Percentiles rank a stretch among this genome's conserved stretches.
Evolutionary conservation across 2,888 invertebrate species (phyloP).

Genomic region (Lepidocyrtinus sp.): DNA sequence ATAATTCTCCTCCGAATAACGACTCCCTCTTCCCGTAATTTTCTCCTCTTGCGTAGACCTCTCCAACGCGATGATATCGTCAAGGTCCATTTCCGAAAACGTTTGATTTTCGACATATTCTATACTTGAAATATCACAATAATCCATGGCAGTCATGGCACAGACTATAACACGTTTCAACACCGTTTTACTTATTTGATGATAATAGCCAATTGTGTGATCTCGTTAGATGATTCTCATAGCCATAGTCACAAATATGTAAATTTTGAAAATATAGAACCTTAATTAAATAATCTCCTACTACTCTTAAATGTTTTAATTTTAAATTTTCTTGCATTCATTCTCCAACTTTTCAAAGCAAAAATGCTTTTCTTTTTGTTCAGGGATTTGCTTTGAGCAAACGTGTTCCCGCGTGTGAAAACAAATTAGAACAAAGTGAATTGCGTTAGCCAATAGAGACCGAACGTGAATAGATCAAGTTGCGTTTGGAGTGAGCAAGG

Average conservation of each 20-base stretch:
- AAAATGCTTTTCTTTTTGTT: not conserved
- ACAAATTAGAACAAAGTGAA: not conserved
- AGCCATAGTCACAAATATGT: not conserved
- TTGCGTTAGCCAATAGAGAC: not conserved
- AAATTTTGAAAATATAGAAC: not conserved
- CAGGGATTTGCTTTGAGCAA: not conserved
- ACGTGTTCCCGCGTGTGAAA: not conserved
- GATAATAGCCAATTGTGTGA: not conserved
- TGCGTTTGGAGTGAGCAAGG: not conserved
- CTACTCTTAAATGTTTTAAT: not conserved
- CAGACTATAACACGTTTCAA: too few relatives aligned
- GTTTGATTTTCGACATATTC: constrained; percentile 27
- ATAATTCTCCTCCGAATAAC: not conserved
- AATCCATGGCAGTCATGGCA: too few relatives aligned
- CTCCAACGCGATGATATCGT: constrained; percentile 23
- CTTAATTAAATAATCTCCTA: not conserved
- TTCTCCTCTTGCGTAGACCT: not conserved
- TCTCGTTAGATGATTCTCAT: not conserved
- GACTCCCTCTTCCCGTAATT: too few relatives aligned
- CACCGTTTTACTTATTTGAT: not conserved
- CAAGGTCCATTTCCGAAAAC: constrained; percentile 20
- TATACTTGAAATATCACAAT: not conserved
- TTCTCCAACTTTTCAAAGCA: not conserved
- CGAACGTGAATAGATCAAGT: not conserved
- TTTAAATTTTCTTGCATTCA: not conserved